Conservation (phyloP, 2,113 vertebrate genomes). For the Aythya baeri region DNA sequence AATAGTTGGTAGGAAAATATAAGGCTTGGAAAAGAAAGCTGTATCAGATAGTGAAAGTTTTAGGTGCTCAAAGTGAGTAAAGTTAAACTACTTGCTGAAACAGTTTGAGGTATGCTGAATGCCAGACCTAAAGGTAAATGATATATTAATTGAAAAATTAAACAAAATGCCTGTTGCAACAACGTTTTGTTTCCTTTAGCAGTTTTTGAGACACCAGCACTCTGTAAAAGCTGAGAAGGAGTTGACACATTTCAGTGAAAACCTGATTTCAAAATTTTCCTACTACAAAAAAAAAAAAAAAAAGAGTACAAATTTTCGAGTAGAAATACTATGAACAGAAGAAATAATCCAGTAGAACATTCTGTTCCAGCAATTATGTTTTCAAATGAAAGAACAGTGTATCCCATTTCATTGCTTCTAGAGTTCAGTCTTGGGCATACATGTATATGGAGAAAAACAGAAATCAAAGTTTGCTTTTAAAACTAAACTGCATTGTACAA, state of each 20-base stretch:
- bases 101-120: background rate
- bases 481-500: background rate
- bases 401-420: background rate
- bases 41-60: background rate
- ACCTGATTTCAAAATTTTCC: background rate
- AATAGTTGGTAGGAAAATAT: background rate
- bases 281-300: background rate
- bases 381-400: background rate
- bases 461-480: constrained; percentile 6
- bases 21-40: background rate
- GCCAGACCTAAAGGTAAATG: background rate
- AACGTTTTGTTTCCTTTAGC: background rate
- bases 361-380: background rate
- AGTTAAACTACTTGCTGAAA: background rate
- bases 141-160: background rate
- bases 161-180: background rate
- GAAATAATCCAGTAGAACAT: background rate
- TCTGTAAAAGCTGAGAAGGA: background rate
- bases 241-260: background rate
- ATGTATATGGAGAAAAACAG: background rate
- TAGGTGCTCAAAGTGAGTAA: background rate
- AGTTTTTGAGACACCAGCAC: background rate
- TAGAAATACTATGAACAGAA: background rate
- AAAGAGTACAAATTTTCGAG: background rate
- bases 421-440: background rate